phyloP scores from a whole-genome alignment of 2,113 vertebrate genomes.

The Myxocyprinus asiaticus region DNA sequence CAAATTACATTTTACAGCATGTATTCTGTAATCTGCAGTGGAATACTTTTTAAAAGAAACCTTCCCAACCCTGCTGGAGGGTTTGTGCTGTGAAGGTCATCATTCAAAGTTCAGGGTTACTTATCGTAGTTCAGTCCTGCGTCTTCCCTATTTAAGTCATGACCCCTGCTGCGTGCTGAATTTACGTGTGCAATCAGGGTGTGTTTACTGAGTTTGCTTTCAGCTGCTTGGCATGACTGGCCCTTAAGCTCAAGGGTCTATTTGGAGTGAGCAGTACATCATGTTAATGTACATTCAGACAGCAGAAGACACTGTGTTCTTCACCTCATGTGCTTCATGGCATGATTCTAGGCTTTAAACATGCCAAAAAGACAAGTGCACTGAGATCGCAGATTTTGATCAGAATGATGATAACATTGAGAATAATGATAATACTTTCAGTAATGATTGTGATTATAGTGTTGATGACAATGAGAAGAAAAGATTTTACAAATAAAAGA shows the following conservation, averaged over 20 bases:
- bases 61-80: no score
- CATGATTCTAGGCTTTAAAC: no score
- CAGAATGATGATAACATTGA: no score
- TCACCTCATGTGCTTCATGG: not conserved
- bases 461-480: not conserved
- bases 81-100: conserved; percentile 30
- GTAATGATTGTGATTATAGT: not conserved
- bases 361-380: not conserved
- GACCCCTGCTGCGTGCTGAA: not conserved
- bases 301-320: conserved; percentile 6
- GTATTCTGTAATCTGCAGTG: no score
- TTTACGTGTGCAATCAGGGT: conserved; percentile 13
- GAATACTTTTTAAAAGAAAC: no score
- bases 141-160: conserved; percentile 4
- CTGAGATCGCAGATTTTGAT: not conserved
- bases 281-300: not conserved
- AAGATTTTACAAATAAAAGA: not conserved
- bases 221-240: conserved; percentile 37
- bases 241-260: conserved; percentile 33
- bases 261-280: conserved; percentile 27
- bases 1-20: no score
- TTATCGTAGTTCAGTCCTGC: conserved; percentile 19
- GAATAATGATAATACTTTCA: not conserved
- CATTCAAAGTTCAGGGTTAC: not conserved
- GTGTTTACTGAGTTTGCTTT: conserved; percentile 45